These are phyloP conservation scores for Catharus bicknelli DNA, from an alignment of 2,113 vertebrate genomes.

Conservation along the genomic window DNA sequence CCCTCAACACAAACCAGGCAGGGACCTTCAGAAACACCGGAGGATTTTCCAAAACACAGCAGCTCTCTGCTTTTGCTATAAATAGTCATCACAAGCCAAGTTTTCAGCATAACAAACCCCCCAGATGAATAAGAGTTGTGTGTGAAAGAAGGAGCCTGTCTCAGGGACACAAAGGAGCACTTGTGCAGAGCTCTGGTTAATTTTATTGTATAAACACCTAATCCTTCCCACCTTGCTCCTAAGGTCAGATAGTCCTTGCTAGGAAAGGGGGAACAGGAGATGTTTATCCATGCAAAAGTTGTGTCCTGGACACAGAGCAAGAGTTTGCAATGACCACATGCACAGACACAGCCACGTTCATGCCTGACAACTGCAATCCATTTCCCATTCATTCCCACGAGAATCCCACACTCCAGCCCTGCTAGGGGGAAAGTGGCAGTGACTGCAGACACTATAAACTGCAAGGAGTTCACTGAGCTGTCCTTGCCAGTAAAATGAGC, in stretches of 20 bases:
- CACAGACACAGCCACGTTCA: rapidly evolving
- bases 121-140: not conserved
- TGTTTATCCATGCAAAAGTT: not conserved
- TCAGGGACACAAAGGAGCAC: constrained; percentile 40
- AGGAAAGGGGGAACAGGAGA: not conserved
- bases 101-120: constrained; percentile 59
- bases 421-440: not conserved
- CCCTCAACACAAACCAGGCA: not conserved
- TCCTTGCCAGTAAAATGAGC: not conserved
- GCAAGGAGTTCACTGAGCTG: not conserved
- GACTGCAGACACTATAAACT: not conserved
- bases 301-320: not conserved
- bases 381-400: not conserved
- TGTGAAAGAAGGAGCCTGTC: constrained; percentile 37
- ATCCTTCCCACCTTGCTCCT: constrained; percentile 31
- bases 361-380: not conserved
- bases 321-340: not conserved
- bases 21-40: not conserved
- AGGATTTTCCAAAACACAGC: constrained; percentile 56
- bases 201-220: constrained; percentile 47
- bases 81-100: constrained; percentile 35
- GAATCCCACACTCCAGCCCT: not conserved
- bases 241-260: not conserved
- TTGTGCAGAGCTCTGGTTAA: constrained; percentile 19
- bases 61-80: constrained; percentile 54